A percentile compares a stretch with the other conserved stretches of the same genome.
Conservation (phyloP, 2,113 vertebrate genomes). For the Chaenogobius annularis region DNA sequence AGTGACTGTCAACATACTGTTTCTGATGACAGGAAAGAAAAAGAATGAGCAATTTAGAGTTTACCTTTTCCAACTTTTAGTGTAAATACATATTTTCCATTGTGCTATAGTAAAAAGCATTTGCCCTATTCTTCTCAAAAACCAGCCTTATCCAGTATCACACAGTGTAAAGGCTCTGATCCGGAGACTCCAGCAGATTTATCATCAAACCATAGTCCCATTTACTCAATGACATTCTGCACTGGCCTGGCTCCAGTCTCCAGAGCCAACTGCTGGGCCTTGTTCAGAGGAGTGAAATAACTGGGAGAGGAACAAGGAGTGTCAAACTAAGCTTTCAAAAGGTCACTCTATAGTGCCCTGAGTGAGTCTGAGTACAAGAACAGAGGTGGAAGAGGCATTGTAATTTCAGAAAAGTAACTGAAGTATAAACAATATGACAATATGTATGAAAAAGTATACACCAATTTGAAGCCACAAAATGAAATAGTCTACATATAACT, state of each 20-base stretch:
- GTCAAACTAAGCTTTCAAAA: conserved; percentile 44
- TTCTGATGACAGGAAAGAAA: too few relatives aligned
- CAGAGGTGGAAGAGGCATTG: background rate
- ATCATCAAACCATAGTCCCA: conserved; percentile 42
- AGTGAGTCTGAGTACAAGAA: background rate
- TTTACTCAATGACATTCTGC: conserved; percentile 48
- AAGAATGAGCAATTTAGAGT: too few relatives aligned
- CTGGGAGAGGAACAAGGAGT: conserved; percentile 33
- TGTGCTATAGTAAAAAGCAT: too few relatives aligned
- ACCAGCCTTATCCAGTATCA: background rate
- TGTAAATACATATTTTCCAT: too few relatives aligned
- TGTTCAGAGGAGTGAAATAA: conserved; percentile 1
- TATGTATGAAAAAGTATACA: too few relatives aligned
- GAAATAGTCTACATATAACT: too few relatives aligned
- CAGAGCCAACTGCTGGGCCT: conserved; percentile 22
- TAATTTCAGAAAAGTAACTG: too few relatives aligned
- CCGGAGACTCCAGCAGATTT: conserved; percentile 57
- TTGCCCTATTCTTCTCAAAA: background rate
- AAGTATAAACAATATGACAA: background rate
- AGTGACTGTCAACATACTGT: too few relatives aligned
- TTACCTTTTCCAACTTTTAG: too few relatives aligned
- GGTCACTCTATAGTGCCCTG: conserved; percentile 45
- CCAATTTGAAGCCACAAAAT: too few relatives aligned
- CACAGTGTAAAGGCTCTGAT: conserved; percentile 41
- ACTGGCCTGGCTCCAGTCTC: conserved; percentile 33